These are phyloP conservation scores for Danio jaintianensis DNA, from an alignment of 2,797 vertebrate species.

Conservation along the genomic window DNA sequence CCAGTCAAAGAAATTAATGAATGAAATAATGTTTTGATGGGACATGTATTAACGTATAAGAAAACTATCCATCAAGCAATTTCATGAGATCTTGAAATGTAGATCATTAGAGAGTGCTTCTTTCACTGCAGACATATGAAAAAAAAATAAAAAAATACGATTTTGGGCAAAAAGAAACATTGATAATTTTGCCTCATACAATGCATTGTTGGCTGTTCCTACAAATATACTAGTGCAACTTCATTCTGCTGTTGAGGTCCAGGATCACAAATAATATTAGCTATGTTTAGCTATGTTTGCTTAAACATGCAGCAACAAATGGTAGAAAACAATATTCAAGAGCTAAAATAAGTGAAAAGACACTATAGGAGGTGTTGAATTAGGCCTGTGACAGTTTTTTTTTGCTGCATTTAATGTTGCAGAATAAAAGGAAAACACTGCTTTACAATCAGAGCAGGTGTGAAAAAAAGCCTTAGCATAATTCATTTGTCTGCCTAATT, in stretches of 20 bases:
- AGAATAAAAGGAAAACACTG: conserved; percentile 74
- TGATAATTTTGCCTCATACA: too few species aligned
- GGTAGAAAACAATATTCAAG: neutral
- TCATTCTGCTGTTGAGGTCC: too few species aligned
- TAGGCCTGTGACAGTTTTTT: conserved; percentile 13
- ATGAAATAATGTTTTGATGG: neutral
- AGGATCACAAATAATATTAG: too few species aligned
- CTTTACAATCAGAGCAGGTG: conserved; percentile 84
- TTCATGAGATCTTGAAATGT: neutral
- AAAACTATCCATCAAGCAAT: neutral
- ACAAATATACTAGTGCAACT: too few species aligned
- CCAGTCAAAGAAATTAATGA: too few species aligned
- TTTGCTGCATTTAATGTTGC: conserved; percentile 19
- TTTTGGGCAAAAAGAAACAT: too few species aligned
- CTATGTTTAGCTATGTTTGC: too few species aligned
- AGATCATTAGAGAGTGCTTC: neutral
- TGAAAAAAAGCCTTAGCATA: conserved; percentile 86
- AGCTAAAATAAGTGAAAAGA: neutral
- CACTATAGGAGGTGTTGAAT: conserved; percentile 1
- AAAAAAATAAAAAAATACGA: too few species aligned
- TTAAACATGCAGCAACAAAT: neutral
- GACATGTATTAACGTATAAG: neutral
- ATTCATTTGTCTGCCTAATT: conserved; percentile 93
- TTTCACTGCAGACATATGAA: neutral
- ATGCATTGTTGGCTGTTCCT: too few species aligned